phyloP scores from a whole-genome alignment of 1,140 invertebrate genomes.

The Drosophila hydei region DNA sequence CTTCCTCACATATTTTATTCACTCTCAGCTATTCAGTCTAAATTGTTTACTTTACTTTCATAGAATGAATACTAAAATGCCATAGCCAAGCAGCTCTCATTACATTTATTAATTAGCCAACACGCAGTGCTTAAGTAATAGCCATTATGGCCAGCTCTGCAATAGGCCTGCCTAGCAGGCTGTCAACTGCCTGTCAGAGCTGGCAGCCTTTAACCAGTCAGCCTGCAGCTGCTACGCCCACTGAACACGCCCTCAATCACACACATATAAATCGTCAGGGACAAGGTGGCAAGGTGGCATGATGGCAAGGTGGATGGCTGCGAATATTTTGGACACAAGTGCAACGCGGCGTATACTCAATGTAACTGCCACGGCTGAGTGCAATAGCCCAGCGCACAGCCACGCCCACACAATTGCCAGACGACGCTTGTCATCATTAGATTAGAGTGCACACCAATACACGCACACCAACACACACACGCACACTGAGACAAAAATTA shows the following conservation, averaged over 20 bases:
- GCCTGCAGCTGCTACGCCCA: not conserved
- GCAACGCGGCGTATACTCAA: conserved; percentile 66
- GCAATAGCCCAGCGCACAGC: conserved; percentile 22
- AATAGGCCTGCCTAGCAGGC: not conserved
- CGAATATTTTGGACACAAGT: conserved; percentile 59
- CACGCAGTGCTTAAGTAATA: not conserved
- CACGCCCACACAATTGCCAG: conserved; percentile 31
- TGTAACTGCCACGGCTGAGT: conserved; percentile 26
- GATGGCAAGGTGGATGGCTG: conserved; percentile 33
- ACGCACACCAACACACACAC: conserved; percentile 25
- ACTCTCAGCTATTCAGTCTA: no score
- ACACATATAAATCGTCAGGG: no score
- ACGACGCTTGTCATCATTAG: conserved; percentile 76
- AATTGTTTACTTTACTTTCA: no score
- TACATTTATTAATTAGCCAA: not conserved
- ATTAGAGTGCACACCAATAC: conserved; percentile 63
- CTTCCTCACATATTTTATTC: no score
- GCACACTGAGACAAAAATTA: conserved; percentile 65
- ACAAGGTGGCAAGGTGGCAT: not conserved
- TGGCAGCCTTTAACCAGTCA: conserved; percentile 30
- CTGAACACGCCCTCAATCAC: not conserved
- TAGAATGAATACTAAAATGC: no score
- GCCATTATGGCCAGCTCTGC: not conserved
- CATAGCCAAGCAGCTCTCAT: no score
- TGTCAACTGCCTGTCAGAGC: conserved; percentile 31